Base-by-base conservation (phyloP, 2,113 vertebrate species). In the Callopanchax toddi region DNA sequence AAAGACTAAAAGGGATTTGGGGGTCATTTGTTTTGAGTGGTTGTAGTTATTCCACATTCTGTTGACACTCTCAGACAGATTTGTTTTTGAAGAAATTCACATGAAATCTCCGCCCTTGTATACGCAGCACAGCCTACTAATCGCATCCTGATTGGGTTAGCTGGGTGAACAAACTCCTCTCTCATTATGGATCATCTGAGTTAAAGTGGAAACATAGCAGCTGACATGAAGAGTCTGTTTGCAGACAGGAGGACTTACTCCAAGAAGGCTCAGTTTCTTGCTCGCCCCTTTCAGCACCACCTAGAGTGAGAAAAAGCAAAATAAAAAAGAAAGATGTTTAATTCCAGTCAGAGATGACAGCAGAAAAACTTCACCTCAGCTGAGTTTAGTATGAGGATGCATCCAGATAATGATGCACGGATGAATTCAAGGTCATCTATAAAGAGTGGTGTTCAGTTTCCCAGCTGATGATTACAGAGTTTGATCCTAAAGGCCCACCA, bases 201-300 rank as follows among this genome's bases (percentile, higher is more conserved):
- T 15, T 61, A 51, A 39, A 48, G 53, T 22, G 20, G 32, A 60
- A 71, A 67, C 59, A 62, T 6, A 11, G 34, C 29, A 26, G 32
- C 10, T 32, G 11, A 10, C 60, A 71, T 26, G 25, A 51, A 26
- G 34, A 34, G 11, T 20, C 10, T 18, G 29, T 15, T 21, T n/a
- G n/a, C 25, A 51, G 20, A 66, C 49, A 76, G 16, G 11, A 7
- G 17, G 16, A 91, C 92, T 87, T 90, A 93, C 92, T 84, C 92
- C 92, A 1, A 93, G 89, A 44, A 93, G 89, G 76, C 92, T 93
- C 71, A 93, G 84, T 74, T 93, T 93, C 85, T 93, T 93, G 69
- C 92, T 92, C 0, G 92, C 91, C 29, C 92, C 92, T 86, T 93
- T 93, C 61, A 93, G 79, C 78, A 93, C 92, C 81, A 93, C 92